Conservation (phyloP, 2,797 vertebrate genomes). For the Onychomys torridus region DNA sequence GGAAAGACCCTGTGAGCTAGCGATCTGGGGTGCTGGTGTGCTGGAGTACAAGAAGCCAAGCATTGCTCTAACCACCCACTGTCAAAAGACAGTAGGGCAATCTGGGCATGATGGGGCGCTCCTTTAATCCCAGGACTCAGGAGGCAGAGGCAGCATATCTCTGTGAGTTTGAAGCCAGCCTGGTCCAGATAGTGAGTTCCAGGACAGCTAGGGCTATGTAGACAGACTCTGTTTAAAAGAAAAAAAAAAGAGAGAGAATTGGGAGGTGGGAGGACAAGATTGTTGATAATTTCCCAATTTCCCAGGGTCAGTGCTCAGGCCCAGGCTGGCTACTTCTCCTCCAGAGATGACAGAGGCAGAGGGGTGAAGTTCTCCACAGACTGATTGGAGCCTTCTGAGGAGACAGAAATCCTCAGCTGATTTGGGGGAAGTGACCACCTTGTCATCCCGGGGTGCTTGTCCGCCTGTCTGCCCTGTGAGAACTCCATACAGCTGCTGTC, state of each 20-base stretch:
- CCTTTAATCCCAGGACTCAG: neutral
- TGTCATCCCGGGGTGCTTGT: neutral
- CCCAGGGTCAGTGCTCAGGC: neutral
- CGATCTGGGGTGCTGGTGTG: neutral
- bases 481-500: neutral
- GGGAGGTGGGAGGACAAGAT: neutral
- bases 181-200: neutral
- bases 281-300: neutral
- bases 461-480: neutral
- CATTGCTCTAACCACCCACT: neutral
- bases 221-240: neutral
- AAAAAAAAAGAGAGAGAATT: neutral
- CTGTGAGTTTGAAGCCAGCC: neutral
- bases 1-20: neutral
- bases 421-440: conserved; percentile 10
- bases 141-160: neutral
- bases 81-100: neutral
- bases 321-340: neutral
- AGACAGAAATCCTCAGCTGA: conserved; percentile 16
- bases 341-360: neutral
- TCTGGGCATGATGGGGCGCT: neutral
- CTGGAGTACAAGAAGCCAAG: neutral
- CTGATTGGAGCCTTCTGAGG: conserved; percentile 40
- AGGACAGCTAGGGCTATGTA: neutral
- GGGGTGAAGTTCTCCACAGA: conserved; percentile 46